Percentiles rank a stretch among this genome's conserved stretches.
Conservation (phyloP, 2,888 invertebrate species). For the Luperina testacea region DNA sequence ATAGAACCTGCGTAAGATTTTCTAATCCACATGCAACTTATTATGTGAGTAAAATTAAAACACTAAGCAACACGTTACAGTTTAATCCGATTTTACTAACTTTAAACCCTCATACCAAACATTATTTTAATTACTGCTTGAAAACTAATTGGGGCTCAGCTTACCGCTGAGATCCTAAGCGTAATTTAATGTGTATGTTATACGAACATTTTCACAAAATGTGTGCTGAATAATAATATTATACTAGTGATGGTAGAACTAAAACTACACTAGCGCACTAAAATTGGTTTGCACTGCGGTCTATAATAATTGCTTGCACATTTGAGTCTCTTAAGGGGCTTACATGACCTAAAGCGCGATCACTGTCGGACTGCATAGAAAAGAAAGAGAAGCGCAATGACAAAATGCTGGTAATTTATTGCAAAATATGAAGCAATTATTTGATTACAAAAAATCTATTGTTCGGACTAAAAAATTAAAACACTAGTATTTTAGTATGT, state of each 20-base stretch:
- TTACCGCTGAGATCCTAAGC: conserved; percentile 25
- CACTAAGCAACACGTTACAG: conserved; percentile 15
- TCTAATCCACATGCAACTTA: background rate
- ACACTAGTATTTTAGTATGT: no score
- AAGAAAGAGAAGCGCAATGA: no score
- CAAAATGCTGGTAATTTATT: no score
- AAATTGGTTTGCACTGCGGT: background rate
- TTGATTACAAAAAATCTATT: no score
- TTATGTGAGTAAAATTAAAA: background rate
- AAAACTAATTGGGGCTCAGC: conserved; percentile 43
- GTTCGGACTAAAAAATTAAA: no score
- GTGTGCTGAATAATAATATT: conserved; percentile 7
- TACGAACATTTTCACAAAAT: conserved; percentile 15
- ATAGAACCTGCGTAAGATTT: background rate
- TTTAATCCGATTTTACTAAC: conserved; percentile 31
- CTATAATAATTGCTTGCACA: background rate
- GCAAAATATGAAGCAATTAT: no score
- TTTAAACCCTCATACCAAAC: conserved; percentile 20
- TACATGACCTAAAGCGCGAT: no score
- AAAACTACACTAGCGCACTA: background rate
- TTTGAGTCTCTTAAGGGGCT: background rate
- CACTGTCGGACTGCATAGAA: no score
- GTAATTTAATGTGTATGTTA: conserved; percentile 31
- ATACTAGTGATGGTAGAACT: background rate
- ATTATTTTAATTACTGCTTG: conserved; percentile 52